A percentile compares a stretch with the other conserved stretches of the same genome.
Conservation (phyloP, 2,797 vertebrate species). For the Schizopygopsis pylzovi region DNA sequence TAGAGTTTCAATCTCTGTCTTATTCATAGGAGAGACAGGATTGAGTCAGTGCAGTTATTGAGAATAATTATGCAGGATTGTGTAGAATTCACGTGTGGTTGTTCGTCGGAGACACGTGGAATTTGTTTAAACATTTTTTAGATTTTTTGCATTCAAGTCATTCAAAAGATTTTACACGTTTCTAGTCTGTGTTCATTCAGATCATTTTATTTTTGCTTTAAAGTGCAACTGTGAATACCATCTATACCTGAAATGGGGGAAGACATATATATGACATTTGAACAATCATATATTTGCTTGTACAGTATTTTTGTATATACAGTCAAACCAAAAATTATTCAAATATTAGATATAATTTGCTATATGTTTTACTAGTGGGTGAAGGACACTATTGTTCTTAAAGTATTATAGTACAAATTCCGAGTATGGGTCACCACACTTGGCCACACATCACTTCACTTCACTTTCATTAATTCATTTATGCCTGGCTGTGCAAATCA, state of each 20-base stretch:
- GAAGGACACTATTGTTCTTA: too few relatives aligned
- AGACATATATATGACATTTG: neutral
- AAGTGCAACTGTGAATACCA: neutral
- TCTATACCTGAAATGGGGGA: neutral
- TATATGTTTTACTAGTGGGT: too few relatives aligned
- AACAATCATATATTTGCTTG: too few relatives aligned
- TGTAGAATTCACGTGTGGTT: neutral
- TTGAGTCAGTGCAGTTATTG: conserved; percentile 4
- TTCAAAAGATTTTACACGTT: neutral
- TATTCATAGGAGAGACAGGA: conserved; percentile 14
- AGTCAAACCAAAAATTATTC: too few relatives aligned
- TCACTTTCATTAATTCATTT: too few relatives aligned
- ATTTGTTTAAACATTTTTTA: neutral
- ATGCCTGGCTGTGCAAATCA: too few relatives aligned
- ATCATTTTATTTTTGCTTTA: neutral
- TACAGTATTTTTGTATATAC: too few relatives aligned
- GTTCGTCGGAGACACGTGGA: neutral
- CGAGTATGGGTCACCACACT: too few relatives aligned
- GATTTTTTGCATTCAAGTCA: neutral
- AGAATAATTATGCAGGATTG: neutral
- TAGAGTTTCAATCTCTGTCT: neutral
- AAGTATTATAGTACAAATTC: too few relatives aligned
- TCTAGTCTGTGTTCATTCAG: neutral
- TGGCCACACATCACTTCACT: too few relatives aligned
- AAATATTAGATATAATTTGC: too few relatives aligned